Percentiles rank a stretch among this genome's conserved stretches.
These are phyloP conservation scores for Calameuta filiformis DNA, from an alignment of 2,888 invertebrate species.

Conservation along the genomic window DNA sequence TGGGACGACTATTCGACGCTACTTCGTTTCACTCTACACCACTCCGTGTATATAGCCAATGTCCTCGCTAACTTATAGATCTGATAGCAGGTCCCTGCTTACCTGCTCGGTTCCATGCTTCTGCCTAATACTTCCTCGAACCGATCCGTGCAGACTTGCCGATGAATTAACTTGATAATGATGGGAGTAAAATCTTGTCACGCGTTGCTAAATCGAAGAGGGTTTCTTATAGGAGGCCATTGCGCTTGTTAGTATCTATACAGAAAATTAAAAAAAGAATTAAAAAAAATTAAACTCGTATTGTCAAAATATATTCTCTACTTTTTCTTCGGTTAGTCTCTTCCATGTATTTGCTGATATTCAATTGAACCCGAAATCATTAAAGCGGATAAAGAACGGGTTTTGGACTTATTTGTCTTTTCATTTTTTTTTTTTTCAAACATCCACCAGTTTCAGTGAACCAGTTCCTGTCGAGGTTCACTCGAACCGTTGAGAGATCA, in stretches of 20 bases:
- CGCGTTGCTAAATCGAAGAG: not conserved
- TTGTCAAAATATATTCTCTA: not conserved
- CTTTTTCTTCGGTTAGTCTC: not conserved
- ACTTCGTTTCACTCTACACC: slow-evolving; percentile 3
- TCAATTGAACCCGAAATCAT: not conserved
- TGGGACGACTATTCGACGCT: slow-evolving; percentile 6
- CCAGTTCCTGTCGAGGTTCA: not conserved
- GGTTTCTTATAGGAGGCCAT: not conserved
- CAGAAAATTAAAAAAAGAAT: not conserved
- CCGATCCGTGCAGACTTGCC: slow-evolving; percentile 1
- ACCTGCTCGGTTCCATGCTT: slow-evolving; percentile 14
- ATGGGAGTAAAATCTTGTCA: slow-evolving; percentile 6
- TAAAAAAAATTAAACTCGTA: not conserved
- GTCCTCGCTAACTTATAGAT: slow-evolving; percentile 22
- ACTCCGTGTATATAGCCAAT: slow-evolving; percentile 4
- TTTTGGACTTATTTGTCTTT: not conserved
- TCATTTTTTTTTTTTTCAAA: not conserved
- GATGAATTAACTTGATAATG: slow-evolving; percentile 15
- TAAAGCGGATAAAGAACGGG: not conserved
- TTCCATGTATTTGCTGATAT: not conserved
- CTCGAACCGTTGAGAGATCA: slow-evolving; percentile 16
- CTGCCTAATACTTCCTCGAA: slow-evolving; percentile 18
- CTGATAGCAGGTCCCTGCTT: slow-evolving; percentile 16
- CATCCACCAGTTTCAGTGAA: not conserved
- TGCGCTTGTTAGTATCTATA: not conserved